Base-by-base conservation (phyloP, 2,113 vertebrate genomes). In the Syrmaticus mikado region DNA sequence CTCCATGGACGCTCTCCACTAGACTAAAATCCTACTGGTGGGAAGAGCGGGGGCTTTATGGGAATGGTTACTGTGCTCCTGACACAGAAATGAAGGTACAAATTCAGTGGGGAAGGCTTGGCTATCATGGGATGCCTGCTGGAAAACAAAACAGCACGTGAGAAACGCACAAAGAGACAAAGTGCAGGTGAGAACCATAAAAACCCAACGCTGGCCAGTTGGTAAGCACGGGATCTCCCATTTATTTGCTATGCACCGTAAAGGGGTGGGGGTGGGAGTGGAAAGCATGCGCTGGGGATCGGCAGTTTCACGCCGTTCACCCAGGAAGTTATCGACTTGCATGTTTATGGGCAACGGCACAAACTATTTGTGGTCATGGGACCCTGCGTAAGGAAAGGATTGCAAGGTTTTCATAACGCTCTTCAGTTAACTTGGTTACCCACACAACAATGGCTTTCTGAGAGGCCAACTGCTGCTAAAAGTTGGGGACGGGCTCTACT, bases 251-350 rank as follows among this genome's bases (percentile, higher is more conserved):
- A 52, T 3, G 6, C 53, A 64, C 64, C 45, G 2, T 67, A 5
- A 32, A 73, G 70, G 92, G 85, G 89, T 43, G 89, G 70, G 87
- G 89, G 93, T 89, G n/a, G 38, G 65, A 86, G 55, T 58, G 76
- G 89, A 8, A 10, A 3, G 65, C 18, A 1, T 13, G 86, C 93
- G 45, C 74, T 82, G 89, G 90, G 86, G 85, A 94, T 74, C 41
- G 13, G 87, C 87, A 73, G 76, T 82, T 93, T 94, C 48, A 92
- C 92, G 82, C 91, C 72, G 12, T 67, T 96, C 96, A 95, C 97
- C 97, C 96, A 95, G 97, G 96, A 97, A 97, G 95, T 91, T 84
- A 94, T 91, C 96, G 95, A 97, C 96, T 96, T 94, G 94, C 85
- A 94, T 96, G 96, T 91, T 96, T 96, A 90, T 87, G 95, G 95